Percentiles rank a stretch among this genome's conserved stretches.
Evolutionary conservation across 2,888 invertebrate genomes (phyloP).

Genomic region (Lagria hirta): DNA sequence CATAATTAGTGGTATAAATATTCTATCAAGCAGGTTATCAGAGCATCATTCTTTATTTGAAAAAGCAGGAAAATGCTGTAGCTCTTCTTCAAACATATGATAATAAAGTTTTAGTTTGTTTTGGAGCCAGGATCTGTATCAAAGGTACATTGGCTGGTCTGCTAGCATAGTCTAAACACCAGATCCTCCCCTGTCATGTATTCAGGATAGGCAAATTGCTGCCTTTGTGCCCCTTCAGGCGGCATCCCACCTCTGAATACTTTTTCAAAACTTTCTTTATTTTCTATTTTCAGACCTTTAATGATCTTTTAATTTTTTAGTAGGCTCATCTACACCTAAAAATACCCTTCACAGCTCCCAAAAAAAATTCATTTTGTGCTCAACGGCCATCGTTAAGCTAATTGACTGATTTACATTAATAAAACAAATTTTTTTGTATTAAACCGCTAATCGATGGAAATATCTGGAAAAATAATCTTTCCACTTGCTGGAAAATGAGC

Average conservation of each 20-base stretch:
- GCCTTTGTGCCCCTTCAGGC: conserved; percentile 28
- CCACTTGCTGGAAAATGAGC: conserved; percentile 1
- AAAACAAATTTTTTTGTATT: no score
- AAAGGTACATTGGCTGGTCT: conserved; percentile 26
- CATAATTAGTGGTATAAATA: no score
- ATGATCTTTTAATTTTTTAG: conserved; percentile 38
- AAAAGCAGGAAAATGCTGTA: no score
- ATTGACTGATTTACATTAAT: no score
- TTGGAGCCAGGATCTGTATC: conserved; percentile 23
- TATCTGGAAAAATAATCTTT: conserved; percentile 4
- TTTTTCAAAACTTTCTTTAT: conserved; percentile 27
- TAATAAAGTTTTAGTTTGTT: conserved; percentile 32
- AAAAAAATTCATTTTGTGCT: no score
- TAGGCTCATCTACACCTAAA: no score
- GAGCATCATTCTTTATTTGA: no score
- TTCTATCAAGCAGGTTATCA: no score
- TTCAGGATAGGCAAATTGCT: conserved; percentile 40
- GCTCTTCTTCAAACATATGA: no score
- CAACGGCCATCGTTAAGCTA: no score
- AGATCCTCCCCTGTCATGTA: conserved; percentile 40
- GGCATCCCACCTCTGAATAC: conserved; percentile 28
- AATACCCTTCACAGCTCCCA: no score
- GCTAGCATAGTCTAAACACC: conserved; percentile 33
- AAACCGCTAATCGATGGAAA: conserved; percentile 5
- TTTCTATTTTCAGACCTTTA: conserved; percentile 35